Percentiles rank a stretch among this genome's conserved stretches.
Conservation (phyloP, 2,113 vertebrate genomes). For the Cardinalis cardinalis region DNA sequence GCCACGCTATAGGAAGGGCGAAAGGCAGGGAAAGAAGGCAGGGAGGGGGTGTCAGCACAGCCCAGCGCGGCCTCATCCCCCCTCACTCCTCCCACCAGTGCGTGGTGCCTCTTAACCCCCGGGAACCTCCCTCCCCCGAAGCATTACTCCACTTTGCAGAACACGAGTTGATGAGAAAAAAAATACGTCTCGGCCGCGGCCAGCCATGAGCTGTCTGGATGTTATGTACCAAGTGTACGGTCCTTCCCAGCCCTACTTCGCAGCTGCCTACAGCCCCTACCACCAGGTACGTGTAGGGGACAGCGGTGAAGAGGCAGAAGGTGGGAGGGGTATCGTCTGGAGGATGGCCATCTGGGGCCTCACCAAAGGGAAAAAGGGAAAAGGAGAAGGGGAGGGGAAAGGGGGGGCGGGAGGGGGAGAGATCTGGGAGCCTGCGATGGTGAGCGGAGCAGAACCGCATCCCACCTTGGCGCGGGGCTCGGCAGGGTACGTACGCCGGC, state of each 20-base stretch:
- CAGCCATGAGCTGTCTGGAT: conserved; percentile 99
- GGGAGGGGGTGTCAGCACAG: background rate
- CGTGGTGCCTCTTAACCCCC: conserved; percentile 19
- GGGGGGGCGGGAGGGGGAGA: background rate
- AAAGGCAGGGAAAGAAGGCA: background rate
- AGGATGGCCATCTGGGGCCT: conserved; percentile 32
- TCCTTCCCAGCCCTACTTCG: conserved; percentile 89
- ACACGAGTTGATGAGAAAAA: conserved; percentile 57
- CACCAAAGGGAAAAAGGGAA: conserved; percentile 41
- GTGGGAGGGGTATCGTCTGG: conserved; percentile 34
- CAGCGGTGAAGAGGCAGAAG: background rate
- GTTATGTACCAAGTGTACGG: conserved; percentile 98
- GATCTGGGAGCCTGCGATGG: conserved; percentile 19
- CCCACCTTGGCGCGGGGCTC: conserved; percentile 35
- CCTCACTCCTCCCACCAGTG: conserved; percentile 27
- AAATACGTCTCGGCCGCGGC: conserved; percentile 31
- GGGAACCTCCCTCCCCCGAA: conserved; percentile 53
- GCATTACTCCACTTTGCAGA: conserved; percentile 49
- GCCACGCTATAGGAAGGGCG: background rate
- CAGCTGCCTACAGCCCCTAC: conserved; percentile 86
- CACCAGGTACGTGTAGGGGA: conserved; percentile 81
- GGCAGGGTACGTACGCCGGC: conserved; percentile 6
- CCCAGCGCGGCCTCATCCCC: background rate
- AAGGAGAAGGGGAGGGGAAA: conserved; percentile 38
- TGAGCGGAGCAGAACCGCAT: conserved; percentile 29